These are phyloP conservation scores for Candoia aspera DNA, from an alignment of 2,113 vertebrate genomes.

Conservation along the genomic window DNA sequence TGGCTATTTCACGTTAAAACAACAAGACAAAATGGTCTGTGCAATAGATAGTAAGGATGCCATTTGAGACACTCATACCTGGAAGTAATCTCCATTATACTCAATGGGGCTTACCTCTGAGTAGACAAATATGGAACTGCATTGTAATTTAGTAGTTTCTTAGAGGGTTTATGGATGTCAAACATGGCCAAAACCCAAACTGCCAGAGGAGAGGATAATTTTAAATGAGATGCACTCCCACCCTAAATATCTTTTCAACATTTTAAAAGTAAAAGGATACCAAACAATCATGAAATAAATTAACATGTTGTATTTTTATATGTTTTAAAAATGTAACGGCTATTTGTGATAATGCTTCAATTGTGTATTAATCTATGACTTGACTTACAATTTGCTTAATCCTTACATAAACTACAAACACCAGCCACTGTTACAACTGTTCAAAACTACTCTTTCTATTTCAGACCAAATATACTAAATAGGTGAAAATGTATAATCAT, in stretches of 20 bases:
- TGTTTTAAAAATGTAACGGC: slow-evolving; percentile 61
- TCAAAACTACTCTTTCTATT: slow-evolving; percentile 85
- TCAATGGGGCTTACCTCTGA: neutral
- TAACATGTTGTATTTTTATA: slow-evolving; percentile 61
- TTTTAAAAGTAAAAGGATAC: slow-evolving; percentile 77
- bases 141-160: neutral
- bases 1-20: slow-evolving; percentile 31
- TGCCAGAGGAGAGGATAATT: slow-evolving; percentile 61
- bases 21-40: slow-evolving; percentile 44
- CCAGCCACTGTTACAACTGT: slow-evolving; percentile 87
- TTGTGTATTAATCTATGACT: slow-evolving; percentile 79
- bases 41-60: slow-evolving; percentile 56
- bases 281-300: slow-evolving; percentile 78
- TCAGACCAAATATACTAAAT: slow-evolving; percentile 84
- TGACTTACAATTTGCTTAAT: slow-evolving; percentile 83
- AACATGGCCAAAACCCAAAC: slow-evolving; percentile 61
- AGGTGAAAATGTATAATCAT: slow-evolving; percentile 82
- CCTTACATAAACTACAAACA: slow-evolving; percentile 88
- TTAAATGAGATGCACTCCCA: slow-evolving; percentile 65
- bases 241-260: slow-evolving; percentile 68
- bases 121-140: neutral
- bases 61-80: slow-evolving; percentile 27
- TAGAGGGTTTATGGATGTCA: slow-evolving; percentile 38
- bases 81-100: neutral
- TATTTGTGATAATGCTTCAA: slow-evolving; percentile 69